phyloP scores from a whole-genome alignment of 2,797 vertebrate genomes.

The Bufotes viridis region DNA sequence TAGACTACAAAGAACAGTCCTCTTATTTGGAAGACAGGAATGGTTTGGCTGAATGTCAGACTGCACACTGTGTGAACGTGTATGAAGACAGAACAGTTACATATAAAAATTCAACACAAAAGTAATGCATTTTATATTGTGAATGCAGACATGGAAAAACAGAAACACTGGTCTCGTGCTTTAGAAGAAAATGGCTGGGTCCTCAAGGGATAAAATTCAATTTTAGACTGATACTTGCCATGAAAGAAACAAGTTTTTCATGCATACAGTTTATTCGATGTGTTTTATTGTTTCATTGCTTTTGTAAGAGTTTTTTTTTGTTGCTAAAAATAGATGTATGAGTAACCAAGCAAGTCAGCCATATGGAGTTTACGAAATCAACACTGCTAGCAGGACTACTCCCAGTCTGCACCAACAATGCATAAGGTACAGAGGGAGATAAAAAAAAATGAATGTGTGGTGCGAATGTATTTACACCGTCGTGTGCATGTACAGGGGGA shows the following conservation, averaged over 20 bases:
- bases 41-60: no score
- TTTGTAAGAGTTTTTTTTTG: neutral
- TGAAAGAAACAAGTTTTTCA: neutral
- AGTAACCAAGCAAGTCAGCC: conserved; percentile 5
- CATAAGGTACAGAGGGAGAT: neutral
- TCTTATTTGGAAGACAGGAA: no score
- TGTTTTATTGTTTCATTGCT: conserved; percentile 3
- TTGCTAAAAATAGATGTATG: conserved; percentile 14
- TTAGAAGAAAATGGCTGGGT: neutral
- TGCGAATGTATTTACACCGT: neutral
- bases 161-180: neutral
- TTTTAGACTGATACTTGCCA: neutral
- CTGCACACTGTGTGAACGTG: no score
- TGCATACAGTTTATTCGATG: neutral
- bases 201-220: neutral
- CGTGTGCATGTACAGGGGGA: no score
- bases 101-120: no score
- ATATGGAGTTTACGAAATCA: conserved; percentile 11
- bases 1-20: no score
- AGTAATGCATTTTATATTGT: no score
- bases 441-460: neutral
- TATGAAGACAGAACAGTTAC: no score
- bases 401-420: neutral
- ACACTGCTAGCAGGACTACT: neutral
- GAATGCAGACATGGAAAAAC: neutral